Evolutionary conservation across 2,797 vertebrate species (phyloP).

Genomic region (Nyctalus aviator): DNA sequence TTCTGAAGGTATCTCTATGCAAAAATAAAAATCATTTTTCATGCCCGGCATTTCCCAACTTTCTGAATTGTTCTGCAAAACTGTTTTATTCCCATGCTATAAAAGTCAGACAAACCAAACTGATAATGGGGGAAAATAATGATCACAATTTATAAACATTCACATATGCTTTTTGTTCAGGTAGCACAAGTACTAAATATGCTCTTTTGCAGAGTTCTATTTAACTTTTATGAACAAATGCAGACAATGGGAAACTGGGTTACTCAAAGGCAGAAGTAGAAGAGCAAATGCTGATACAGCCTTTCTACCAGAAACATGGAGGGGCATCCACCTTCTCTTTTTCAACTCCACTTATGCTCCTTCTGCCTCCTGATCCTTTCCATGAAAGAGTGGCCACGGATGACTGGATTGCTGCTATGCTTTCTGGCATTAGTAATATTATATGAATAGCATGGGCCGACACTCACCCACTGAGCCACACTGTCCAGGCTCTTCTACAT

Average conservation of each 20-base stretch:
- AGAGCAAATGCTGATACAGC: neutral
- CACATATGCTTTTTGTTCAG: constrained; percentile 5
- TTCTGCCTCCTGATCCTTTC: neutral
- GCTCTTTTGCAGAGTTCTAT: neutral
- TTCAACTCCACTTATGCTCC: neutral
- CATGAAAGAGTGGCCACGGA: neutral
- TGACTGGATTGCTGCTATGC: neutral
- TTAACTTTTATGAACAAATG: constrained; percentile 17
- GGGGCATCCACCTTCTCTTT: neutral
- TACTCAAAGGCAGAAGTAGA: neutral
- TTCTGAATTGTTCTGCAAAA: constrained; percentile 4
- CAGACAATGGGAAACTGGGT: neutral
- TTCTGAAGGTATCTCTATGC: constrained; percentile 33
- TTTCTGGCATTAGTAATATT: neutral
- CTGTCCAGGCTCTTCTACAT: neutral
- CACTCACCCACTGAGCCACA: no score
- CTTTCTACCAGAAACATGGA: neutral
- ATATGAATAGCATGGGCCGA: neutral
- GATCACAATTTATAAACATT: neutral
- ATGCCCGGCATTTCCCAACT: neutral
- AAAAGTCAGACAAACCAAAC: constrained; percentile 12
- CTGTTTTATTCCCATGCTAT: neutral
- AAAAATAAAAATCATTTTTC: constrained; percentile 55
- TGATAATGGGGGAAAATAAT: neutral
- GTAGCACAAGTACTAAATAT: neutral